A percentile compares a stretch with the other conserved stretches of the same genome.
These are phyloP conservation scores for Nixonia krombeini DNA, from an alignment of 1,140 invertebrate species.

Conservation along the genomic window DNA sequence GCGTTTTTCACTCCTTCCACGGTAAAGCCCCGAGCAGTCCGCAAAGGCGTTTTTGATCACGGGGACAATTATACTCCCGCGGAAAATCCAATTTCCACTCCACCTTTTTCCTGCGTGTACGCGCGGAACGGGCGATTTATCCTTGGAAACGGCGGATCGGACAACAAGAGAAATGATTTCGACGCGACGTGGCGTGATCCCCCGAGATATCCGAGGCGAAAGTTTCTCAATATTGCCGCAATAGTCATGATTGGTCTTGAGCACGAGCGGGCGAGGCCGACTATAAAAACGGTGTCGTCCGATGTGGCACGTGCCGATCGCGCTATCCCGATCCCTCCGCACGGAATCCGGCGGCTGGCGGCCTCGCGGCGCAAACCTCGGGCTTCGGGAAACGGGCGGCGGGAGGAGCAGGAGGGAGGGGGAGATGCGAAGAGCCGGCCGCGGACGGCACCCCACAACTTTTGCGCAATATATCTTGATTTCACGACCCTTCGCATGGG, in stretches of 20 bases:
- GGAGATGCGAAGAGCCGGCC: constrained; percentile 13
- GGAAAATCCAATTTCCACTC: no score
- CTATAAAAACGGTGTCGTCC: constrained; percentile 67
- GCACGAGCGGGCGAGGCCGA: constrained; percentile 44
- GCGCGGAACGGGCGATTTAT: no score
- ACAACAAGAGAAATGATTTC: constrained; percentile 19
- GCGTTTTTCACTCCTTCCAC: constrained; percentile 6
- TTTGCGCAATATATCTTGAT: constrained; percentile 69
- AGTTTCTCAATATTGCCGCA: constrained; percentile 24
- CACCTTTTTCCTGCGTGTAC: no score
- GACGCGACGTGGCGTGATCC: neutral
- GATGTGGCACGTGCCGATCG: constrained; percentile 58
- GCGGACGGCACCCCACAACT: constrained; percentile 31
- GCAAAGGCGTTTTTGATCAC: no score
- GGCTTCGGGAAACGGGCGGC: neutral
- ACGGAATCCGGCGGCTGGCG: no score
- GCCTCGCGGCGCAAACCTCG: constrained; percentile 15
- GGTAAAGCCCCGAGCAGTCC: no score
- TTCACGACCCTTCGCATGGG: constrained; percentile 68
- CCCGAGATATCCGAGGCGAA: neutral
- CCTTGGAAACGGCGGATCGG: no score
- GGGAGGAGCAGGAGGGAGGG: constrained; percentile 12
- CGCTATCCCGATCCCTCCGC: constrained; percentile 19
- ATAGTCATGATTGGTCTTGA: constrained; percentile 59
- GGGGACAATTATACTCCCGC: no score